Evolutionary conservation across 2,888 invertebrate genomes (phyloP).

Genomic region (Eupithecia inturbata): DNA sequence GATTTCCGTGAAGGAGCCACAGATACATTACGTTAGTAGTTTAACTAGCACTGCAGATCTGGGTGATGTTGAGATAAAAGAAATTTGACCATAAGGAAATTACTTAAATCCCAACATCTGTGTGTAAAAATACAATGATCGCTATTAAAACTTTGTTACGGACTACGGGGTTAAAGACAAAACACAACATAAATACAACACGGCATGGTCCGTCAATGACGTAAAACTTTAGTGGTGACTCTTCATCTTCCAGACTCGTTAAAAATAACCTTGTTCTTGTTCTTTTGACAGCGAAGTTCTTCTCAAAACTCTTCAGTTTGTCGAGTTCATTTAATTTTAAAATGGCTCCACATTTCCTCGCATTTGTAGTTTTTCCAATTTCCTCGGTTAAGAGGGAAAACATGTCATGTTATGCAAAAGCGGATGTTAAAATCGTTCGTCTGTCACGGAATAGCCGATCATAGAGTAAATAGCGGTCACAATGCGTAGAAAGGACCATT

Average conservation of each 20-base stretch:
- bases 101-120: neutral
- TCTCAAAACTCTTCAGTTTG: neutral
- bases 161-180: neutral
- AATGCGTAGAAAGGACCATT: neutral
- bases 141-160: neutral
- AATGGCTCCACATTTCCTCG: neutral
- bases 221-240: neutral
- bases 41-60: neutral
- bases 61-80: neutral
- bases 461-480: neutral
- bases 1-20: neutral
- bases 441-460: neutral
- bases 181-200: neutral
- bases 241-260: neutral
- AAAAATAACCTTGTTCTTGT: neutral
- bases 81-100: neutral
- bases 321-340: neutral
- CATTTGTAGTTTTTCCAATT: slow-evolving; percentile 7
- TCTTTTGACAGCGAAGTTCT: neutral
- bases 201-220: neutral
- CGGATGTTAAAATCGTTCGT: slow-evolving; percentile 5
- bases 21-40: neutral
- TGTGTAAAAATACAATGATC: neutral
- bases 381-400: neutral
- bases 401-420: neutral